phyloP scores from a whole-genome alignment of 2,797 vertebrate species.

The Nyctalus aviator region DNA sequence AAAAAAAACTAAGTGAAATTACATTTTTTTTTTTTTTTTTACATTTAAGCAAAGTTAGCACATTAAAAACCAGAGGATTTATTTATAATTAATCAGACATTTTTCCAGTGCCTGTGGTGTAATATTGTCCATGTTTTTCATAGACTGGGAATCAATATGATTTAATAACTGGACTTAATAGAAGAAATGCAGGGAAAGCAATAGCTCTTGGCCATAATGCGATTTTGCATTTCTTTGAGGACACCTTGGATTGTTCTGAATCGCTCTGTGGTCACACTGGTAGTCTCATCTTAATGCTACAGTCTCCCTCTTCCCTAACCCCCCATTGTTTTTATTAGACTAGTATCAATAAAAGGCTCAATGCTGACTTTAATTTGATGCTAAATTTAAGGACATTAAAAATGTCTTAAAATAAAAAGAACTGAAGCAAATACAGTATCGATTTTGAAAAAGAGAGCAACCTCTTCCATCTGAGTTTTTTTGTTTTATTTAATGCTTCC shows the following conservation, averaged over 20 bases:
- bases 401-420: not conserved
- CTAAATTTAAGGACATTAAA: not conserved
- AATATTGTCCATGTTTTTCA: not conserved
- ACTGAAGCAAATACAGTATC: not conserved
- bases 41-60: not conserved
- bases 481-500: not conserved
- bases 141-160: not conserved
- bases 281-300: not conserved
- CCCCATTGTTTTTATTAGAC: not conserved
- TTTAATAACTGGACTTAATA: not conserved
- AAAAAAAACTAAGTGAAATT: not conserved
- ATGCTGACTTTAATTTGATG: not conserved
- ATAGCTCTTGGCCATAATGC: not conserved
- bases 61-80: not conserved
- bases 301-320: not conserved
- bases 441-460: not conserved
- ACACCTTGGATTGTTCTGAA: not conserved
- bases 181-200: not conserved
- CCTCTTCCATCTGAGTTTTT: not conserved
- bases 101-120: fast-evolving
- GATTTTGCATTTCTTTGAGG: not conserved
- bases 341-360: not conserved
- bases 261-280: not conserved
- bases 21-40: not conserved
- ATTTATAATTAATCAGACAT: not conserved